These are phyloP conservation scores for Galaxias olidus DNA, from an alignment of 2,797 vertebrate species.

Conservation along the genomic window DNA sequence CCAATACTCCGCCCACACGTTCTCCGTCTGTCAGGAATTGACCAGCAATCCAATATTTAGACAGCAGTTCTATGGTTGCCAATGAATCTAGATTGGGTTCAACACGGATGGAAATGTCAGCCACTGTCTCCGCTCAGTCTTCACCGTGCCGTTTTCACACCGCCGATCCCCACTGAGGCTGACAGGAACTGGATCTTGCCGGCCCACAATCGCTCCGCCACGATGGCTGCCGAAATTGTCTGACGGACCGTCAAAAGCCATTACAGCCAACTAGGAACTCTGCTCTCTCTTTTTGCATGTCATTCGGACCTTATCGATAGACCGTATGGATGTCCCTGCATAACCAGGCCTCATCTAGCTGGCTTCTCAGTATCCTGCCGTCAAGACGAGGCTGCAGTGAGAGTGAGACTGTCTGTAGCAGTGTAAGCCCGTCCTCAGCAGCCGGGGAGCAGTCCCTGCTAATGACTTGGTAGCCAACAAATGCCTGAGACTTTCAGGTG, in stretches of 20 bases:
- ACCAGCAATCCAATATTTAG: conserved; percentile 17
- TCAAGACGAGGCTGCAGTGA: conserved; percentile 59
- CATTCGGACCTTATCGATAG: too few relatives aligned
- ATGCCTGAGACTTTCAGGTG: conserved; percentile 96
- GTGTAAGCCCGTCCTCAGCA: conserved; percentile 76
- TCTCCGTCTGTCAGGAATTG: background rate
- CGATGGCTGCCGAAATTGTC: too few relatives aligned
- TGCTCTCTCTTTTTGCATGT: too few relatives aligned
- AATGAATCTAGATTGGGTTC: conserved; percentile 14
- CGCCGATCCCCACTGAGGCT: too few relatives aligned
- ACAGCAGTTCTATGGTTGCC: conserved; percentile 9
- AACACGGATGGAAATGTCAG: background rate
- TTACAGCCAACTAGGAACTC: too few relatives aligned
- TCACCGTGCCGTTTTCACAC: conserved; percentile 13
- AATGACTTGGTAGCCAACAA: conserved; percentile 97
- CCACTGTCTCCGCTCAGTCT: too few relatives aligned
- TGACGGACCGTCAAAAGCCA: too few relatives aligned
- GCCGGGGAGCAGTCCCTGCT: conserved; percentile 79
- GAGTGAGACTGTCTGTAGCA: conserved; percentile 73
- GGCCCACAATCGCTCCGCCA: too few relatives aligned
- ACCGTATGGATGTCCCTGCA: conserved; percentile 27
- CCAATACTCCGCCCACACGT: background rate
- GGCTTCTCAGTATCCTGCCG: conserved; percentile 61
- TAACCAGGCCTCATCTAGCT: conserved; percentile 52
- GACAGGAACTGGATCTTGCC: too few relatives aligned